phyloP scores from a whole-genome alignment of 2,113 vertebrate species.

The Microtus ochrogaster region DNA sequence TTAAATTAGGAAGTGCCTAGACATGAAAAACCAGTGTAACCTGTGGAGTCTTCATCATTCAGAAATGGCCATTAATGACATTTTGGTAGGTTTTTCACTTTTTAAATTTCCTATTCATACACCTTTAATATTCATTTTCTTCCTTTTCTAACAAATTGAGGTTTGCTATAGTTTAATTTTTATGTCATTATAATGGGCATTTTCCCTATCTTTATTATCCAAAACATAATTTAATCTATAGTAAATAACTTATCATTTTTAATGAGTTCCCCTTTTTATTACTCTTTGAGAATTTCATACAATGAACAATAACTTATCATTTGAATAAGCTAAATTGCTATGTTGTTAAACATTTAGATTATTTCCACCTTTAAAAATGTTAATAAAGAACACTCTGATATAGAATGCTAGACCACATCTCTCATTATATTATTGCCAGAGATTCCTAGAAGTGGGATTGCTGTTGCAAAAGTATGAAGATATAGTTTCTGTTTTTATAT shows the following conservation, averaged over 20 bases:
- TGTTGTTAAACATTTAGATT: constrained; percentile 12
- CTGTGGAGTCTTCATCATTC: not conserved
- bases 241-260: constrained; percentile 1
- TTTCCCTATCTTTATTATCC: constrained; percentile 28
- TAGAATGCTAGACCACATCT: not conserved
- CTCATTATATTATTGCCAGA: not conserved
- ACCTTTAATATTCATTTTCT: not conserved
- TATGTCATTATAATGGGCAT: not conserved
- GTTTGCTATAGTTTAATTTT: not conserved
- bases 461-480: not conserved
- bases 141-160: constrained; percentile 15
- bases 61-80: constrained; percentile 13
- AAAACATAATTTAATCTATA: constrained; percentile 36
- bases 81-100: not conserved
- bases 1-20: constrained; percentile 32
- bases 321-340: constrained; percentile 17
- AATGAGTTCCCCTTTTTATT: too few relatives aligned
- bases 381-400: not conserved
- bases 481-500: constrained; percentile 46
- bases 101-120: not conserved
- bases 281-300: too few relatives aligned
- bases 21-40: constrained; percentile 11
- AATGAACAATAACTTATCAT: not conserved
- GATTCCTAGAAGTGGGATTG: not conserved
- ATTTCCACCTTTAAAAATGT: constrained; percentile 35